Percentiles rank a stretch among this genome's conserved stretches.
phyloP scores from a whole-genome alignment of 2,797 vertebrate species.

The Masticophis lateralis region DNA sequence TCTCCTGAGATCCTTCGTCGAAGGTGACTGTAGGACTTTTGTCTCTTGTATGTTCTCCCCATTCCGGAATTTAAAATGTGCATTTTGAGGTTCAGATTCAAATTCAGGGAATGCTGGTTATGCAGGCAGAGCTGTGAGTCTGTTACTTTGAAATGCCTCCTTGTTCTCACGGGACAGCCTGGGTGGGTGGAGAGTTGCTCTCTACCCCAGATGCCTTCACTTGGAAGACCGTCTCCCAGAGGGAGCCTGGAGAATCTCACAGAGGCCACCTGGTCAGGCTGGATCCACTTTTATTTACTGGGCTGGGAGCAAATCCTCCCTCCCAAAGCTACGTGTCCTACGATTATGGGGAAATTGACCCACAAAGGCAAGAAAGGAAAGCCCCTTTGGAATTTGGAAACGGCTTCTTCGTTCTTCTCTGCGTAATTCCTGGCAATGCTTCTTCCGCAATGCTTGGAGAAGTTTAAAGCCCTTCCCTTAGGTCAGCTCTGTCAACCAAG shows the following conservation, averaged over 20 bases:
- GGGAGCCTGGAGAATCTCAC: too few species aligned
- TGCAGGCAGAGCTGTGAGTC: background rate
- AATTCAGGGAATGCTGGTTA: background rate
- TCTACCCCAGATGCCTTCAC: background rate
- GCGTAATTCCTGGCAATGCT: too few species aligned
- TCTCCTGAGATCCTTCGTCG: background rate
- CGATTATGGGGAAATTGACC: too few species aligned
- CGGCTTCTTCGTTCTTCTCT: too few species aligned
- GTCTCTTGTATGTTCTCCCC: background rate
- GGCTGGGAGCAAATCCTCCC: background rate
- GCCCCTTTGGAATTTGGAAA: background rate
- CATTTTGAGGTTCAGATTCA: background rate
- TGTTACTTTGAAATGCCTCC: background rate
- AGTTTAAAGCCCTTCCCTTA: too few species aligned
- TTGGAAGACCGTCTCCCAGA: background rate
- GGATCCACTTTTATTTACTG: background rate
- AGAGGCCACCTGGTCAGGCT: background rate
- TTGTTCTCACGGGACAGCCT: background rate
- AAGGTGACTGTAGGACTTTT: background rate
- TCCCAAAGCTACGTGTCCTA: background rate
- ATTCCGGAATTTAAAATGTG: background rate
- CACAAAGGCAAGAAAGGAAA: background rate
- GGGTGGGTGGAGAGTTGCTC: too few species aligned
- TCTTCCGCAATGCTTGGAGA: too few species aligned
- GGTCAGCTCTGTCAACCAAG: too few species aligned